phyloP scores from a whole-genome alignment of 30 jellyfish, hydroid and myxozoan species.

The Nemopilema nomurai region DNA sequence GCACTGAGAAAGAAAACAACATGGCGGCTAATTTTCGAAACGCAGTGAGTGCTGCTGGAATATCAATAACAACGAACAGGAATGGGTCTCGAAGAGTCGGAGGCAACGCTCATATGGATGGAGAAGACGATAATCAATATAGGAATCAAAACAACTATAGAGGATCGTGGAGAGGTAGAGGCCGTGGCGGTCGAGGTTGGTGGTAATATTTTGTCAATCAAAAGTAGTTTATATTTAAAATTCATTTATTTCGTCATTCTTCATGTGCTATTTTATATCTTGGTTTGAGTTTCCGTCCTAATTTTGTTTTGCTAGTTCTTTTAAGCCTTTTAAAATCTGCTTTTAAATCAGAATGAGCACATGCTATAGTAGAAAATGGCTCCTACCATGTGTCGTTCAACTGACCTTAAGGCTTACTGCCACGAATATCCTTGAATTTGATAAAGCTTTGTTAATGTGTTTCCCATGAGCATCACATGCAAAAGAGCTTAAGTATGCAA shows the following conservation, averaged over 20 bases:
- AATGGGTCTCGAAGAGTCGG: constrained; percentile 72
- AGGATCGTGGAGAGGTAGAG: constrained; percentile 63
- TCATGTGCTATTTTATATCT: too few relatives aligned
- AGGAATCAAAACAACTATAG: constrained; percentile 41
- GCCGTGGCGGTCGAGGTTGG: constrained; percentile 52
- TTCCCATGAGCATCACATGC: too few relatives aligned
- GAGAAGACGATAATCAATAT: constrained; percentile 31
- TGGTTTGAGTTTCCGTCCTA: too few relatives aligned
- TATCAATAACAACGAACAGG: constrained; percentile 64
- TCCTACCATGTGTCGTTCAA: too few relatives aligned
- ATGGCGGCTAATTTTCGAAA: constrained; percentile 66
- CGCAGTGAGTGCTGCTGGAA: constrained; percentile 74
- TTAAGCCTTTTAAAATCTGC: too few relatives aligned
- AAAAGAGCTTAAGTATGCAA: too few relatives aligned
- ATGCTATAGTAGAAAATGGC: too few relatives aligned
- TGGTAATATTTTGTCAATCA: not conserved
- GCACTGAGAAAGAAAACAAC: not conserved
- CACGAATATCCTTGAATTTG: too few relatives aligned
- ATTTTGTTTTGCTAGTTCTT: too few relatives aligned
- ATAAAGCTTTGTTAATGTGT: too few relatives aligned
- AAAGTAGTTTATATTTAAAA: not conserved
- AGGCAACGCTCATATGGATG: constrained; percentile 69
- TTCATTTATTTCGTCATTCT: not conserved
- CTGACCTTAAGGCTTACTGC: too few relatives aligned
- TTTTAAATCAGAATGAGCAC: too few relatives aligned